Percentiles rank a stretch among this genome's conserved stretches.
phyloP scores from a whole-genome alignment of 2,888 invertebrate species.

The Dermolepida albohirtum region DNA sequence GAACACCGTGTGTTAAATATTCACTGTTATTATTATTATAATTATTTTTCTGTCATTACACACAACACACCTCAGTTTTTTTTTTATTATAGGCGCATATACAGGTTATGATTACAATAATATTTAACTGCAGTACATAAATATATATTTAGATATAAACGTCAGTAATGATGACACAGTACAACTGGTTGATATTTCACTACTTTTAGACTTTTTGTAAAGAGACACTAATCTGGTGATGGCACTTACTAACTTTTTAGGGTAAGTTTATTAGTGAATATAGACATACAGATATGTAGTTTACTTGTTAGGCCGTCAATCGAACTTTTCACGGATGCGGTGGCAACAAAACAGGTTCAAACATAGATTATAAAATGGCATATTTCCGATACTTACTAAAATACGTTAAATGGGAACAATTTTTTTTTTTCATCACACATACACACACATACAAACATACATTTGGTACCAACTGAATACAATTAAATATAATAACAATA shows the following conservation, averaged over 20 bases:
- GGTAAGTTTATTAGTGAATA: conserved; percentile 50
- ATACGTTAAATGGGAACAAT: background rate
- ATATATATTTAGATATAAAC: conserved; percentile 29
- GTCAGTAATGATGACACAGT: conserved; percentile 45
- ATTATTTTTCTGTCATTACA: conserved; percentile 35
- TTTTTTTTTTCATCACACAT: conserved; percentile 17
- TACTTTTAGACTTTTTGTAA: conserved; percentile 56
- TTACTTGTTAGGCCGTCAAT: conserved; percentile 39
- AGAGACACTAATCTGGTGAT: conserved; percentile 65
- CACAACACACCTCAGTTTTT: conserved; percentile 45
- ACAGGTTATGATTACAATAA: conserved; percentile 41
- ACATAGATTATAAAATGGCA: conserved; percentile 60
- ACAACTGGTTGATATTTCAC: conserved; percentile 50
- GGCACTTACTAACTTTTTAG: conserved; percentile 65
- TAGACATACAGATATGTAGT: conserved; percentile 54
- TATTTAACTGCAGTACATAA: conserved; percentile 38
- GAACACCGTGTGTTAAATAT: conserved; percentile 40
- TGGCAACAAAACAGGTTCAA: conserved; percentile 63
- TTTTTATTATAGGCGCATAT: conserved; percentile 34
- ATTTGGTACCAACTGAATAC: background rate
- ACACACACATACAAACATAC: background rate
- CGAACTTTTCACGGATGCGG: conserved; percentile 64
- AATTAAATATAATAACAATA: no score
- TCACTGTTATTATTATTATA: conserved; percentile 31
- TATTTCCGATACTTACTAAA: conserved; percentile 53